Conservation (phyloP, 2,797 vertebrate species). For the Dromococcyx pavoninus region DNA sequence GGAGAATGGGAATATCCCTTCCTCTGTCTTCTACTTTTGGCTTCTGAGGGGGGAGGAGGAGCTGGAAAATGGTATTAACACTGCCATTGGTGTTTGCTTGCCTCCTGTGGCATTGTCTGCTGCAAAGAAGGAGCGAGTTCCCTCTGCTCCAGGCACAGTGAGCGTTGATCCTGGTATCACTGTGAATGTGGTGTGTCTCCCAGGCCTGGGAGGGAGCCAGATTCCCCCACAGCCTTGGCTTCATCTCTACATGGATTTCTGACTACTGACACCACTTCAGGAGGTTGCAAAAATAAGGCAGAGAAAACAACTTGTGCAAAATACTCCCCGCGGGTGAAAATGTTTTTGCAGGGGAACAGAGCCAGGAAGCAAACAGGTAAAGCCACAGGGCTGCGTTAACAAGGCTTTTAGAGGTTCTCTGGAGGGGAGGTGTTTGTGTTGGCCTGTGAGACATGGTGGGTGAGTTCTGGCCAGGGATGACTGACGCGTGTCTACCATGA, state of each 20-base stretch:
- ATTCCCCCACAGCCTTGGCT: background rate
- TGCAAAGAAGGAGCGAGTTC: background rate
- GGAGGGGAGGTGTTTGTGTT: background rate
- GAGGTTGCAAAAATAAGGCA: background rate
- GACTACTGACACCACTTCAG: background rate
- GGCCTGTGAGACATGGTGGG: accelerated
- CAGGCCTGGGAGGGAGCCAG: background rate
- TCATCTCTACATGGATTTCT: background rate
- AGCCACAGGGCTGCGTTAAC: background rate
- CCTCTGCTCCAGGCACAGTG: background rate
- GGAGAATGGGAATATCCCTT: background rate
- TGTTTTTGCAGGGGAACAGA: background rate
- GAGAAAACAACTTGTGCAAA: background rate
- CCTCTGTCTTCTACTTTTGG: background rate
- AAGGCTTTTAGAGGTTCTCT: background rate
- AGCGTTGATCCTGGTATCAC: background rate
- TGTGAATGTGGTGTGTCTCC: background rate
- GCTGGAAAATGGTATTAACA: background rate
- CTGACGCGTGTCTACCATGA: background rate
- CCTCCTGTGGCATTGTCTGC: background rate
- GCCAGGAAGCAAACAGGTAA: background rate
- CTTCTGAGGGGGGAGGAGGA: background rate
- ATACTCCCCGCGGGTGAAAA: background rate
- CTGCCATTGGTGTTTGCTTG: background rate
- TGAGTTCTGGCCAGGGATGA: background rate